Conservation (phyloP, 2,888 invertebrate species). For the Caenorhabditis macrosperma region DNA sequence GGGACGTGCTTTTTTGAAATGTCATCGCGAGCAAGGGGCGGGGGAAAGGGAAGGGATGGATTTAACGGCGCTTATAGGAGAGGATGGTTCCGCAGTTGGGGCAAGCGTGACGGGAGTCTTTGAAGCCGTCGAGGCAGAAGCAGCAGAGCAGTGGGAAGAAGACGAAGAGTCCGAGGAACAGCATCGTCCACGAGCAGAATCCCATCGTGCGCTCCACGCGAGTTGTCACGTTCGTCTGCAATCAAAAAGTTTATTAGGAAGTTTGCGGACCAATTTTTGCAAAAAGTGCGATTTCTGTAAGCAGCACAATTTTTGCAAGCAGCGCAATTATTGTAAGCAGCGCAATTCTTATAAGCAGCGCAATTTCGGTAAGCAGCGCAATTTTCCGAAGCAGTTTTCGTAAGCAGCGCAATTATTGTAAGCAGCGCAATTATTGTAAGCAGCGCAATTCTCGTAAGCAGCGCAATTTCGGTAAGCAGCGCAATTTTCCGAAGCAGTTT, state of each 20-base stretch:
- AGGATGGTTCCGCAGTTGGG: constrained; percentile 50
- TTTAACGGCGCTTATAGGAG: constrained; percentile 18
- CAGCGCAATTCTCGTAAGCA: too few species aligned
- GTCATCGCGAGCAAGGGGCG: neutral
- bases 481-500: too few species aligned
- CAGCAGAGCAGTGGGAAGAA: constrained; percentile 59
- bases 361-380: neutral
- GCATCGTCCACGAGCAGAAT: constrained; percentile 60
- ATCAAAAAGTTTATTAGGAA: neutral
- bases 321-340: neutral
- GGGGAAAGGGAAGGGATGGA: neutral
- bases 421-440: neutral
- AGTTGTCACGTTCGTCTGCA: constrained; percentile 44
- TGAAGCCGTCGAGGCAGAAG: constrained; percentile 53
- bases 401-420: neutral
- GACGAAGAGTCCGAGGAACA: constrained; percentile 57
- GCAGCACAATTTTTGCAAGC: neutral
- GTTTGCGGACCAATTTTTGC: neutral
- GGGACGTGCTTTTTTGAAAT: neutral
- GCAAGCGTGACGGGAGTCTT: constrained; percentile 54
- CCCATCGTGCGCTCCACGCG: constrained; percentile 51
- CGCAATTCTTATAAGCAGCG: neutral
- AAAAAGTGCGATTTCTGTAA: neutral
- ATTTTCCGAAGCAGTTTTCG: neutral
- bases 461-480: neutral